phyloP scores from a whole-genome alignment of 2,113 vertebrate species.

The Bos javanicus region DNA sequence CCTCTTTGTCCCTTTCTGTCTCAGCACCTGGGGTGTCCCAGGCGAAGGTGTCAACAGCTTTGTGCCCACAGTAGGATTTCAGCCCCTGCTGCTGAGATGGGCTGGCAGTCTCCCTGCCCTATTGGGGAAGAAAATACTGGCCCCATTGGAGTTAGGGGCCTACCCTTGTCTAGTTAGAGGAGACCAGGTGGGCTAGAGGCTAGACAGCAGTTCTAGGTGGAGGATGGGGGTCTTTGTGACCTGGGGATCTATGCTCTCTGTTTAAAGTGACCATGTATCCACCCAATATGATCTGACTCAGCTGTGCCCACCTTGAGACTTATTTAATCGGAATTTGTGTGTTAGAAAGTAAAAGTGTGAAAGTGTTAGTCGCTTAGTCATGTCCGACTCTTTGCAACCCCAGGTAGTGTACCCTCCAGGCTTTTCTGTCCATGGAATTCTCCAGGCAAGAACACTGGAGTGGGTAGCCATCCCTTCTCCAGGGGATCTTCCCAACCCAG shows the following conservation, averaged over 20 bases:
- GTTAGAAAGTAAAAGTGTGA: neutral
- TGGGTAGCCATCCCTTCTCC: neutral
- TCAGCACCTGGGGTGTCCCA: neutral
- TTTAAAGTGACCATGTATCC: neutral
- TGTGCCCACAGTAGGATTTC: neutral
- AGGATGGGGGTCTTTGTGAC: neutral
- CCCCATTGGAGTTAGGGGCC: neutral
- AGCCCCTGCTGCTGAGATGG: neutral
- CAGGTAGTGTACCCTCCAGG: neutral
- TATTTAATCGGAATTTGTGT: neutral
- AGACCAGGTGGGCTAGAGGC: neutral
- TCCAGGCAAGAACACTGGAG: neutral
- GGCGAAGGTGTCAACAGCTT: neutral
- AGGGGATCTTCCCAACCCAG: neutral
- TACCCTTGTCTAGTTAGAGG: neutral
- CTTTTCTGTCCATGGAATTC: neutral
- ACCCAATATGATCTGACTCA: neutral
- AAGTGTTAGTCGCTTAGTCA: neutral
- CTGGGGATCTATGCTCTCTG: neutral
- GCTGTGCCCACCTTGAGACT: neutral
- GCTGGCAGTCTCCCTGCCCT: neutral
- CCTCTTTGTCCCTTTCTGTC: neutral
- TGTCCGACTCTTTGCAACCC: neutral
- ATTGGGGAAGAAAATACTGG: neutral
- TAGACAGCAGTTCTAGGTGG: neutral